phyloP scores from a whole-genome alignment of 1,140 invertebrate genomes.

The Orius laevigatus region DNA sequence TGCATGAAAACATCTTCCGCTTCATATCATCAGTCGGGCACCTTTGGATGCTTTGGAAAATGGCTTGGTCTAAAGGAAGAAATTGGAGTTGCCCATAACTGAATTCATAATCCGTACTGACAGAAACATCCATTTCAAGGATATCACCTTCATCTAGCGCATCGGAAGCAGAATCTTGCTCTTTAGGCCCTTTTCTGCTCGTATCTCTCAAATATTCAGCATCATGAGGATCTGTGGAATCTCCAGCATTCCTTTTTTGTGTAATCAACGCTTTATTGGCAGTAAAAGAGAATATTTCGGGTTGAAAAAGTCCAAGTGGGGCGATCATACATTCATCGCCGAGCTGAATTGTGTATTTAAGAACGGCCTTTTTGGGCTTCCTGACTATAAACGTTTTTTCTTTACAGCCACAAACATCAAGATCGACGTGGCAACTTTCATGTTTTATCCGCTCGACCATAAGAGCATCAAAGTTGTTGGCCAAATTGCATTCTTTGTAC shows the following conservation, averaged over 20 bases:
- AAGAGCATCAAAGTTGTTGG: constrained; percentile 49
- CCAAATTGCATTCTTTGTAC: constrained; percentile 58
- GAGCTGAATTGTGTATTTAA: constrained; percentile 57
- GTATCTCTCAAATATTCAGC: constrained; percentile 80
- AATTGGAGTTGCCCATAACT: constrained; percentile 35
- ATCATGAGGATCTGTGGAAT: constrained; percentile 87
- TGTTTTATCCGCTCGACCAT: constrained; percentile 74
- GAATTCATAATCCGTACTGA: background rate
- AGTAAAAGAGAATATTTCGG: constrained; percentile 73
- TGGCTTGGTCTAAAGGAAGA: constrained; percentile 73
- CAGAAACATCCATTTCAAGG: constrained; percentile 42
- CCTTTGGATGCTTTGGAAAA: constrained; percentile 79
- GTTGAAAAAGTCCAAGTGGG: constrained; percentile 72
- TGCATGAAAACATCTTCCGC: constrained; percentile 85
- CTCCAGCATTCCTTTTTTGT: constrained; percentile 56
- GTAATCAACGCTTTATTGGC: constrained; percentile 53
- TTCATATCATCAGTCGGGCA: constrained; percentile 80
- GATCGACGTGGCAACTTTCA: constrained; percentile 77
- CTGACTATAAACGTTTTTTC: constrained; percentile 63
- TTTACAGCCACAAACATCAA: constrained; percentile 69
- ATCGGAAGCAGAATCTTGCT: constrained; percentile 31
- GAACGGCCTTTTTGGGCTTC: constrained; percentile 47
- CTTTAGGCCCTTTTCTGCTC: constrained; percentile 49
- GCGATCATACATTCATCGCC: constrained; percentile 89
- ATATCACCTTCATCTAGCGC: constrained; percentile 48